Conservation (phyloP, 30 jellyfish, hydroid and myxozoan genomes). For the Hydra vulgaris region DNA sequence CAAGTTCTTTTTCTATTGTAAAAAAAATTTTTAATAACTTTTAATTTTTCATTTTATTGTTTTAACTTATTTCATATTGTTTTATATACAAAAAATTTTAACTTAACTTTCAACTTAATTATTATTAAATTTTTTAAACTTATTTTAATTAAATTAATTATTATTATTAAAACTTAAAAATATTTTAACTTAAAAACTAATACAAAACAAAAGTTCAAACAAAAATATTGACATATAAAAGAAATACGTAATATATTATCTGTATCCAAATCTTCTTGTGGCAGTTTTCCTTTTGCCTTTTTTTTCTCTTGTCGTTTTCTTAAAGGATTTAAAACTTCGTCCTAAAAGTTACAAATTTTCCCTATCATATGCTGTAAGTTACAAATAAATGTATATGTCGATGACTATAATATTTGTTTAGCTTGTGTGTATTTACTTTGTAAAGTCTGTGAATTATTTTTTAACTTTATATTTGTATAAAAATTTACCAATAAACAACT, state of each 20-base stretch:
- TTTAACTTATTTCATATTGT: no score
- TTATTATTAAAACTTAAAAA: not conserved
- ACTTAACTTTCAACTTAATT: no score
- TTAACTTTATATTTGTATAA: no score
- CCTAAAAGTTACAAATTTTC: constrained; percentile 31
- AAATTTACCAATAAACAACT: no score
- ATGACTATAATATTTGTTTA: no score
- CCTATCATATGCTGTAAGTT: not conserved
- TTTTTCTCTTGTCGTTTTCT: constrained; percentile 64
- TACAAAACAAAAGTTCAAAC: no score
- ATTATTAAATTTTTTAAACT: no score
- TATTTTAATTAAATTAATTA: not conserved
- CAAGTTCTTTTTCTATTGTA: constrained; percentile 51
- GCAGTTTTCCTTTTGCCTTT: constrained; percentile 64
- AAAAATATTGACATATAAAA: not conserved
- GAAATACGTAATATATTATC: constrained; percentile 50
- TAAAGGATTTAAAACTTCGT: constrained; percentile 58
- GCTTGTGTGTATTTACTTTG: no score
- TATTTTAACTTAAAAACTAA: no score
- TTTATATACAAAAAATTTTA: no score
- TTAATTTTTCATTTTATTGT: not conserved
- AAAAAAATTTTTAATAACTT: not conserved
- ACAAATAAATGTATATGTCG: no score
- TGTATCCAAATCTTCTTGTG: constrained; percentile 38
- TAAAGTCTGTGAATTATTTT: no score